Evolutionary conservation across 2,888 invertebrate species (phyloP).

Genomic region (Eledona agricola): DNA sequence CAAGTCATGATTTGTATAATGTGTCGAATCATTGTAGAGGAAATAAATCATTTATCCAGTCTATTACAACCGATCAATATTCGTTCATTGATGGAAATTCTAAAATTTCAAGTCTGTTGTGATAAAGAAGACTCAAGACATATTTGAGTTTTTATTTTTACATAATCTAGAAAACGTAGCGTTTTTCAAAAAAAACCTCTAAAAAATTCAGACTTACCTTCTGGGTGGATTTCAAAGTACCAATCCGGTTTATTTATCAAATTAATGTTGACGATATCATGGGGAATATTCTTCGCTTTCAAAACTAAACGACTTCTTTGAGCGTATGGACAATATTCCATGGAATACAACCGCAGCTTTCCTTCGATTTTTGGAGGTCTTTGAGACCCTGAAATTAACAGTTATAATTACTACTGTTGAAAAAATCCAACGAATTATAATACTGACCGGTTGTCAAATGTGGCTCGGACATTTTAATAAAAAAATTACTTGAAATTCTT

Average conservation of each 20-base stretch:
- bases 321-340: constrained; percentile 86
- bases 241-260: constrained; percentile 83
- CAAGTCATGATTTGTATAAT: too few relatives aligned
- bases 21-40: background rate
- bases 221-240: constrained; percentile 70
- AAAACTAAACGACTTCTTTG: constrained; percentile 78
- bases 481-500: too few relatives aligned
- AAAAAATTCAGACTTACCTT: constrained; percentile 64
- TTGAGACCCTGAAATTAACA: constrained; percentile 67
- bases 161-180: constrained; percentile 1
- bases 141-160: too few relatives aligned
- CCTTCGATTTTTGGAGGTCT: constrained; percentile 70
- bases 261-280: constrained; percentile 78
- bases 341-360: constrained; percentile 78
- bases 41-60: too few relatives aligned
- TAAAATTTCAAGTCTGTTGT: too few relatives aligned
- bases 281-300: constrained; percentile 77
- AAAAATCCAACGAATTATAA: background rate
- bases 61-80: too few relatives aligned
- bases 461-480: constrained; percentile 12
- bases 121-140: too few relatives aligned
- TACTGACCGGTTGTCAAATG: constrained; percentile 21
- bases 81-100: too few relatives aligned
- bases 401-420: background rate
- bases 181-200: too few relatives aligned